phyloP scores from a whole-genome alignment of 2,113 vertebrate genomes.

The Castor canadensis region DNA sequence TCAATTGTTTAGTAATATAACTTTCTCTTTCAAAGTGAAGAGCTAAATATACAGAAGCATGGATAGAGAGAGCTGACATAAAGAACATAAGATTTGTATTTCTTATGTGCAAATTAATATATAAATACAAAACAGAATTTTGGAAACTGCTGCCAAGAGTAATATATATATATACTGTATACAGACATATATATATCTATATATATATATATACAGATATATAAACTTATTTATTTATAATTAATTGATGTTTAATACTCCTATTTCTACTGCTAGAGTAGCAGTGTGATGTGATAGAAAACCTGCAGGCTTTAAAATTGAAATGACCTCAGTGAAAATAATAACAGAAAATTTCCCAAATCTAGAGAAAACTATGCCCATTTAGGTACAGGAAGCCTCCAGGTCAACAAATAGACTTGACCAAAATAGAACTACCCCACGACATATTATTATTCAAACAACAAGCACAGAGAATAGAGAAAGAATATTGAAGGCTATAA shows the following conservation, averaged over 20 bases:
- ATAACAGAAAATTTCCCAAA: too few species aligned
- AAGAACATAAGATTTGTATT: not conserved
- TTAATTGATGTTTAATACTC: conserved; percentile 4
- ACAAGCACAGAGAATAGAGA: too few species aligned
- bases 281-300: not conserved
- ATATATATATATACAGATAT: too few species aligned
- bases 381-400: too few species aligned
- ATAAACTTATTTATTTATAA: conserved; percentile 10
- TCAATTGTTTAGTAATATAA: not conserved
- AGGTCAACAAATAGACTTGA: too few species aligned
- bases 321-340: conserved; percentile 37
- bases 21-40: conserved; percentile 35
- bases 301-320: conserved; percentile 42
- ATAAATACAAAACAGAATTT: conserved; percentile 25
- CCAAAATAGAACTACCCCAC: too few species aligned
- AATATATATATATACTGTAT: too few species aligned
- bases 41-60: not conserved
- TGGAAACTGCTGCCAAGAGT: not conserved
- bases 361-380: too few species aligned
- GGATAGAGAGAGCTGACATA: not conserved
- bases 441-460: too few species aligned
- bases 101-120: conserved; percentile 15
- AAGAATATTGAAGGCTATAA: too few species aligned
- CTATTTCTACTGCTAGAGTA: not conserved
- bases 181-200: too few species aligned